These are phyloP conservation scores for Chelonoidis abingdonii DNA, from an alignment of 2,113 vertebrate genomes.

Conservation along the genomic window DNA sequence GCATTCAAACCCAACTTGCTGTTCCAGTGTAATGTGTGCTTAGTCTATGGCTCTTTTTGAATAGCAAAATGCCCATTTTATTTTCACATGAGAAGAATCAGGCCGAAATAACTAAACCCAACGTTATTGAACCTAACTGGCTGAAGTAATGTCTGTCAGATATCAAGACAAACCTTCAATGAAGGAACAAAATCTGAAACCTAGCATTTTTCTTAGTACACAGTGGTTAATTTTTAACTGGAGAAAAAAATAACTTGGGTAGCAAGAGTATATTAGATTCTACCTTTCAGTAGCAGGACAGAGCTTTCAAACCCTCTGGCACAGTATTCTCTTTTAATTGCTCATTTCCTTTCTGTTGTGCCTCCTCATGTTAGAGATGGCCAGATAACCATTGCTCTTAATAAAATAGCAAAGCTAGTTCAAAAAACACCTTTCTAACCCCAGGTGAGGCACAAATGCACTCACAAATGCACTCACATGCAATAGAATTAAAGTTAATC, in stretches of 20 bases:
- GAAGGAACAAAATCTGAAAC: background rate
- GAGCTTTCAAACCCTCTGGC: background rate
- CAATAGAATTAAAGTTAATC: background rate
- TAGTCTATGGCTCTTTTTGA: background rate
- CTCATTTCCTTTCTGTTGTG: background rate
- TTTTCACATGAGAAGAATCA: background rate
- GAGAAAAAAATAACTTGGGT: background rate
- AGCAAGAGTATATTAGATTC: slow-evolving; percentile 11
- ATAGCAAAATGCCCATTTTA: background rate
- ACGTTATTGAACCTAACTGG: background rate
- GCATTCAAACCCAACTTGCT: background rate
- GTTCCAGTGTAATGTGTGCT: background rate
- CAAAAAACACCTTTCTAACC: background rate
- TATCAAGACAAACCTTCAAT: slow-evolving; percentile 15
- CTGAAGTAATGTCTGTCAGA: background rate
- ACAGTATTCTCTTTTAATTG: background rate
- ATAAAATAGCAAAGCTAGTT: background rate
- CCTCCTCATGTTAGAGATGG: background rate
- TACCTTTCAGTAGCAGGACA: slow-evolving; percentile 11
- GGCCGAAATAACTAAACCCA: background rate
- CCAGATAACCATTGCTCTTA: background rate
- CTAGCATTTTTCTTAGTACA: slow-evolving; percentile 6
- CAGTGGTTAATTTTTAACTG: slow-evolving; percentile 49
- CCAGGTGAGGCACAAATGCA: background rate
- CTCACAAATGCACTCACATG: background rate